Conservation (phyloP, 2,797 vertebrate species). For the Diceros bicornis region DNA sequence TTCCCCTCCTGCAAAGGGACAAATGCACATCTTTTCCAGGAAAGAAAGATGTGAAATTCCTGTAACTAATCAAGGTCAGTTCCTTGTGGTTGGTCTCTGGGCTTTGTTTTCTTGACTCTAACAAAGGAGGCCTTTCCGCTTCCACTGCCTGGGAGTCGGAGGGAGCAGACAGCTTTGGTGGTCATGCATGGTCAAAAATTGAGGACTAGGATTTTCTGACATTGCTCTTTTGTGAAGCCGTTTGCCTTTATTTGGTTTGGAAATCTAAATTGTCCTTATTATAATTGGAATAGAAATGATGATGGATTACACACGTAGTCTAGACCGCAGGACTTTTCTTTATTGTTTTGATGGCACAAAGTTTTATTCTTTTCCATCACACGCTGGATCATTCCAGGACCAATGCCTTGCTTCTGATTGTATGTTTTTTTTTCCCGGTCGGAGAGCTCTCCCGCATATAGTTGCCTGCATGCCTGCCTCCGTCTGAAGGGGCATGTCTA, state of each 20-base stretch:
- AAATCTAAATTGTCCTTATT: neutral
- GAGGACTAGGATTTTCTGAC: neutral
- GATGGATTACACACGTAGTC: neutral
- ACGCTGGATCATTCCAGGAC: neutral
- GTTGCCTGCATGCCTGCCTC: neutral
- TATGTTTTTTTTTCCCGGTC: neutral
- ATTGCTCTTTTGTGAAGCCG: neutral
- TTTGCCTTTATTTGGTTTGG: conserved; percentile 30
- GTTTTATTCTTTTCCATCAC: neutral
- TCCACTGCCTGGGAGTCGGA: neutral
- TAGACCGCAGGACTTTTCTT: neutral
- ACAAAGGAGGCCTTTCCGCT: neutral
- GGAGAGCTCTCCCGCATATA: neutral
- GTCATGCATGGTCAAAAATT: neutral
- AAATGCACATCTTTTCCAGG: neutral
- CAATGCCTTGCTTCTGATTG: neutral
- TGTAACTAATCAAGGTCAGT: neutral
- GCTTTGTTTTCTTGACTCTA: neutral
- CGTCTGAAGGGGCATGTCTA: neutral
- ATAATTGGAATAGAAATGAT: neutral
- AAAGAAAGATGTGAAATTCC: neutral
- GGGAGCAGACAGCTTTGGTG: neutral
- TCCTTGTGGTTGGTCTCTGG: neutral
- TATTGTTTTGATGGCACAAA: neutral
- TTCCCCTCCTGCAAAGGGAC: neutral